These are phyloP conservation scores for Halcyon chelicuti DNA, from an alignment of 2,797 vertebrate genomes.

Conservation along the genomic window DNA sequence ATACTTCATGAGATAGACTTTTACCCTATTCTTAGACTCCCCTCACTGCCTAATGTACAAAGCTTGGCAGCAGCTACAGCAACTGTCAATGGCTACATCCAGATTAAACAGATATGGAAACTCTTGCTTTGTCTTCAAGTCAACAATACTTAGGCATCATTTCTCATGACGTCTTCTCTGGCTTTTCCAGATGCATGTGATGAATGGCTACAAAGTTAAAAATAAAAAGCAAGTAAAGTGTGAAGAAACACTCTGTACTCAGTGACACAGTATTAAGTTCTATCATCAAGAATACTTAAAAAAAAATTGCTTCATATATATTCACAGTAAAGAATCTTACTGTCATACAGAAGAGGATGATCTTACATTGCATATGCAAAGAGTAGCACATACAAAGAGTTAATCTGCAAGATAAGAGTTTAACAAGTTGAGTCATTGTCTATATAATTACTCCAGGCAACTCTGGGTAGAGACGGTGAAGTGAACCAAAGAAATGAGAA, in stretches of 20 bases:
- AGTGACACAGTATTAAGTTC: background rate
- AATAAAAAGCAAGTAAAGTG: background rate
- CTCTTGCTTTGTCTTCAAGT: background rate
- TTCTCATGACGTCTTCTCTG: background rate
- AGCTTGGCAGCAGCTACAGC: background rate
- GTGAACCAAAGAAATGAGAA: background rate
- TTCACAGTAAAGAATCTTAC: background rate
- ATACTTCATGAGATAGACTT: background rate
- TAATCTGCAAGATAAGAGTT: background rate
- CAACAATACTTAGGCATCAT: background rate
- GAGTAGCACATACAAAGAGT: background rate
- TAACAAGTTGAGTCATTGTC: background rate
- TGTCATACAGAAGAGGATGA: background rate
- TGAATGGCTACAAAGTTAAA: background rate
- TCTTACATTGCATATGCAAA: background rate
- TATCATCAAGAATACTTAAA: background rate
- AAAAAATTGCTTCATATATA: background rate
- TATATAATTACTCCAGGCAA: background rate
- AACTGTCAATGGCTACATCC: background rate
- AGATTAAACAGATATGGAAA: background rate
- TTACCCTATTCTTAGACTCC: background rate
- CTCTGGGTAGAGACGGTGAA: background rate
- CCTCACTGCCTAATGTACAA: background rate
- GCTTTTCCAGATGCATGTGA: background rate
- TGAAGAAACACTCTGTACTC: background rate